These are phyloP conservation scores for Machaerirhynchus nigripectus DNA, from an alignment of 2,113 vertebrate genomes.

Conservation along the genomic window DNA sequence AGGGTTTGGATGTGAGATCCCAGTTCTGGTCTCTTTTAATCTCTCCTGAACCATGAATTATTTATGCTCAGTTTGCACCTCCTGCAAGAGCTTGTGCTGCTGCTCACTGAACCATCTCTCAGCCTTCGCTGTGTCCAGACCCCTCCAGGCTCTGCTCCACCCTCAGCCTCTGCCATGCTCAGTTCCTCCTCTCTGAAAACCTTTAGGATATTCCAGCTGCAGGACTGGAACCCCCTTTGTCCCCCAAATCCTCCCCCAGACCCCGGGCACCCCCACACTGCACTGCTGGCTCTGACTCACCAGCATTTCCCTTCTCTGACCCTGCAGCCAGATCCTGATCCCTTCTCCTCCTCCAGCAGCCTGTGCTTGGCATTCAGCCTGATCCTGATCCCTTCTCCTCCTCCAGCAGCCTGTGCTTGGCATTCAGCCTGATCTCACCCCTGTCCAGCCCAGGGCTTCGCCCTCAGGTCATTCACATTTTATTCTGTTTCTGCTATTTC, in stretches of 20 bases:
- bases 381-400: neutral
- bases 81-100: neutral
- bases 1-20: neutral
- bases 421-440: neutral
- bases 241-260: rapidly evolving
- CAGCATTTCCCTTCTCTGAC: neutral
- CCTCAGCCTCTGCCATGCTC: neutral
- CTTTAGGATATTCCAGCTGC: neutral
- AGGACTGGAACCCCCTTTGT: neutral
- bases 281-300: rapidly evolving
- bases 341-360: neutral
- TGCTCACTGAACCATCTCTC: rapidly evolving
- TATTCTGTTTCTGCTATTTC: neutral
- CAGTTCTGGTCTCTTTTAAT: neutral
- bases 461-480: neutral
- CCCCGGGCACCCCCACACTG: neutral
- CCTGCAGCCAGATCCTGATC: neutral
- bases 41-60: neutral
- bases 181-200: neutral
- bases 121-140: rapidly evolving
- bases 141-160: neutral
- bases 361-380: neutral
- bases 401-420: neutral
- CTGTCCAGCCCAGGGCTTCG: neutral
- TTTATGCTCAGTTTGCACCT: neutral